Conservation (phyloP, 1,140 invertebrate genomes). For the Cecropterus lyciades region DNA sequence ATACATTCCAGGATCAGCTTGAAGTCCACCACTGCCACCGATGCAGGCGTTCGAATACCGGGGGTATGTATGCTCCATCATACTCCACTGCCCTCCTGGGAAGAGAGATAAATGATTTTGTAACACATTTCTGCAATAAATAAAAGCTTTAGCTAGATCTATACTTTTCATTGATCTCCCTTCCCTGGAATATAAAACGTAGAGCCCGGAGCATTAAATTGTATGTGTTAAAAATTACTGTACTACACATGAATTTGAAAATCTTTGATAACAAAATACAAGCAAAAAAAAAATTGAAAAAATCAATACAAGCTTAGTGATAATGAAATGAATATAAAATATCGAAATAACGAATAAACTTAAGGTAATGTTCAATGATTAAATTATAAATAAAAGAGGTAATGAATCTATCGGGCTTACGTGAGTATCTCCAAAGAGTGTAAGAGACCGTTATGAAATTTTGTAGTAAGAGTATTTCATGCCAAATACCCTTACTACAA, state of each 20-base stretch:
- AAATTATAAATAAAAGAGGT: constrained; percentile 26
- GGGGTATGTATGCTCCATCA: constrained; percentile 76
- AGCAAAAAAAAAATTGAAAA: neutral
- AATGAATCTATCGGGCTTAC: constrained; percentile 28
- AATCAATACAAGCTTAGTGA: constrained; percentile 21
- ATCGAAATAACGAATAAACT: constrained; percentile 2
- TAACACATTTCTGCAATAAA: constrained; percentile 59
- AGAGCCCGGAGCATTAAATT: constrained; percentile 30
- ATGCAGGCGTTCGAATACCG: constrained; percentile 71
- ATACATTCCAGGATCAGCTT: constrained; percentile 65
- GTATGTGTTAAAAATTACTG: neutral
- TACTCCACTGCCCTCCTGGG: constrained; percentile 79
- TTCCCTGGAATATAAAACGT: constrained; percentile 73
- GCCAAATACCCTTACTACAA: neutral
- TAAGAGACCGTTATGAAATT: constrained; percentile 13
- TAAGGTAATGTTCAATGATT: constrained; percentile 4
- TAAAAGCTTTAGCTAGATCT: constrained; percentile 49
- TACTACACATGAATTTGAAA: constrained; percentile 8
- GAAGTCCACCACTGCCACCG: constrained; percentile 51
- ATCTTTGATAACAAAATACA: neutral
- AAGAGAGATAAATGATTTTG: constrained; percentile 82
- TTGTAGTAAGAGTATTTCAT: neutral
- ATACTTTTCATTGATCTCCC: constrained; percentile 79
- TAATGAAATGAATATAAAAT: constrained; percentile 24
- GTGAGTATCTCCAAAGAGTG: constrained; percentile 21